Conservation (phyloP, 2,113 vertebrate species). For the Acrocephalus arundinaceus region DNA sequence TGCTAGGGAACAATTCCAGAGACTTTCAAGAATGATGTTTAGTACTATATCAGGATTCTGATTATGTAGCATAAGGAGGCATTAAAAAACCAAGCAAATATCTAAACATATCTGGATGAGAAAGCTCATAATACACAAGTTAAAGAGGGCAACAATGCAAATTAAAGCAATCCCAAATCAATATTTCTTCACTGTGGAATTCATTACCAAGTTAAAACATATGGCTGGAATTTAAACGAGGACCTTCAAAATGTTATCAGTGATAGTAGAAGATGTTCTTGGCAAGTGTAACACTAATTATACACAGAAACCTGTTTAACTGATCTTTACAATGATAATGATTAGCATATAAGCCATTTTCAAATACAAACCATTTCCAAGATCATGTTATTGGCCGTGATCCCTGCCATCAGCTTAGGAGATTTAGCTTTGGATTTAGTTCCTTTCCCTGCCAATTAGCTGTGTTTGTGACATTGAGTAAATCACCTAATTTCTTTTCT, state of each 20-base stretch:
- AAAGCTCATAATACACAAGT: neutral
- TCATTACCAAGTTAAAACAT: constrained; percentile 18
- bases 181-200: neutral
- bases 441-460: neutral
- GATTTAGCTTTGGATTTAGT: neutral
- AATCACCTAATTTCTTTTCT: neutral
- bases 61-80: neutral
- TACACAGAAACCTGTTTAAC: constrained; percentile 3
- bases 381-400: neutral
- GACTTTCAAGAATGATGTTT: neutral
- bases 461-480: neutral
- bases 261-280: neutral
- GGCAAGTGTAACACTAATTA: neutral
- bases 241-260: neutral
- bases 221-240: neutral
- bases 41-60: neutral
- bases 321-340: neutral
- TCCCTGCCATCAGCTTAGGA: neutral
- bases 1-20: neutral
- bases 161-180: constrained; percentile 12
- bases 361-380: neutral
- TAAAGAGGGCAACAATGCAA: neutral
- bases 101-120: neutral
- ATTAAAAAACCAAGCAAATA: neutral
- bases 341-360: neutral